Evolutionary conservation across 2,113 vertebrate species (phyloP), one percentile per base, ranked within the genome.

Genomic region (Perccottus glenii): DNA sequence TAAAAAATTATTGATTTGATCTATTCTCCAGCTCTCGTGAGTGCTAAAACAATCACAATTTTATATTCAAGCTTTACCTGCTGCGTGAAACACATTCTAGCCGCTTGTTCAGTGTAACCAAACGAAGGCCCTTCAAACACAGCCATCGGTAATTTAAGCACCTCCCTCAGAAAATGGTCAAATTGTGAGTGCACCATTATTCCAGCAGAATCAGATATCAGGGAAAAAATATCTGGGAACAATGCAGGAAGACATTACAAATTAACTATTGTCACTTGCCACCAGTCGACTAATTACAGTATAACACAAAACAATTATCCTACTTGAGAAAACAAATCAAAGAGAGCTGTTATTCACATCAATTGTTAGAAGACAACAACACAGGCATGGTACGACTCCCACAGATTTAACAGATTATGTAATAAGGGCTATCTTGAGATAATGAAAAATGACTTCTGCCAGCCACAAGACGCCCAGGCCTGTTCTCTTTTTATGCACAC

Each of bases 41-140:
- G 19, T 27, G 19, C 19, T 27, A 27, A 27, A 27, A 6, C 3
- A 55, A 6, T n/a, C 6, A 4, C 6, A 0, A 6, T 35, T 11
- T 2, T 48, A 59, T n/a, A 35, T 27, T 27, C 36, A 53, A 14
- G 4, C 35, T 73, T 67, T 89, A 98, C 97, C 94, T 99, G 96
- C 73, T 98, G 97, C 0, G 95, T 86, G 87, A 99, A 99, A 78
- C 98, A 99, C 32, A 93, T 94, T 81, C 94, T 93, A 16, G 95
- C 93, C 1, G 96, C 95, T 78, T 99, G 98, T 65, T 99, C 97
- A 0, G 95, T 98, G 78, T 99, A 99, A 59, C 96, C 94, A 83
- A 99, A 99, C 0, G 97, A 99, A 48, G 98, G 98, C 3, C 96
- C 98, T 92, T 99, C 98, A 9, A 99, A 99, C 38, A 99, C 95